phyloP scores from a whole-genome alignment of 2,797 vertebrate genomes.

The Ciconia nigra region DNA sequence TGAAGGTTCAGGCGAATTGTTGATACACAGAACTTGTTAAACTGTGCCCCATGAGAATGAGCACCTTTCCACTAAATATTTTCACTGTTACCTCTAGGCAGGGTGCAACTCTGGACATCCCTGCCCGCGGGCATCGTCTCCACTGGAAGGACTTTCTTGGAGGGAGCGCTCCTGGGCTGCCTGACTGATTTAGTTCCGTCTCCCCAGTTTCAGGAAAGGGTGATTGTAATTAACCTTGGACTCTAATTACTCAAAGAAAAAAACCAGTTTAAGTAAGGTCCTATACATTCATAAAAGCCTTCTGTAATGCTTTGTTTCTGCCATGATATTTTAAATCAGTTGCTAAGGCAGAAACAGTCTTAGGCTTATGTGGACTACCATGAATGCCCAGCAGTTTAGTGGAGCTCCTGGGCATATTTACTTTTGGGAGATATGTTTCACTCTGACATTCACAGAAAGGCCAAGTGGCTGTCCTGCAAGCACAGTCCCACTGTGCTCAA shows the following conservation, averaged over 20 bases:
- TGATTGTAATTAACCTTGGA: neutral
- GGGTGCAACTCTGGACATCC: neutral
- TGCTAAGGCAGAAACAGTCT: neutral
- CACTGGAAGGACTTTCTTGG: neutral
- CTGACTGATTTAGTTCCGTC: neutral
- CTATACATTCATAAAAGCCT: neutral
- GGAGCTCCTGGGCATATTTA: neutral
- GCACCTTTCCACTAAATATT: neutral
- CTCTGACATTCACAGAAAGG: neutral
- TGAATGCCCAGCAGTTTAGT: neutral
- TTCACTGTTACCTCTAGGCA: neutral
- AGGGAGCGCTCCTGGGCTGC: neutral
- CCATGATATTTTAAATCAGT: neutral
- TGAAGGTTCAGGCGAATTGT: fast-evolving
- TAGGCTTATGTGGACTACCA: neutral
- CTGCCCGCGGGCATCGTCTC: neutral
- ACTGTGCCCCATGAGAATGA: neutral
- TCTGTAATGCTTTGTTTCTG: neutral
- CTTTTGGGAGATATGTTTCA: neutral
- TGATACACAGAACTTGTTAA: neutral
- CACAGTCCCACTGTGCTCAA: neutral
- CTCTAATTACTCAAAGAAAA: neutral
- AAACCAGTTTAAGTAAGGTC: neutral
- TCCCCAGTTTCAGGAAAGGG: neutral
- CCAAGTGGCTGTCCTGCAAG: fast-evolving